A percentile compares a stretch with the other conserved stretches of the same genome.
Evolutionary conservation across 2,797 vertebrate genomes (phyloP).

Genomic region (Cirrhinus molitorella): DNA sequence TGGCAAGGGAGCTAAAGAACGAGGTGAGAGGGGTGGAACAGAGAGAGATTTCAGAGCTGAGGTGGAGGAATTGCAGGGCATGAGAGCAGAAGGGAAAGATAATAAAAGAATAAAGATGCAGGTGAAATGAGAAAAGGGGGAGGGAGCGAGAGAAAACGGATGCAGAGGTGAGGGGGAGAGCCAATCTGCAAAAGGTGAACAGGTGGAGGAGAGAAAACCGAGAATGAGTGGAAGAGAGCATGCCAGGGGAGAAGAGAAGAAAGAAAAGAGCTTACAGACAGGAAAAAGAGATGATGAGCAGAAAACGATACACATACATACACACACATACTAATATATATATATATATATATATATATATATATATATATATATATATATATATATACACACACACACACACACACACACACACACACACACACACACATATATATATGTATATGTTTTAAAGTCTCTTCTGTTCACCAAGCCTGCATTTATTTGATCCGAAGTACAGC

Average conservation of each 20-base stretch:
- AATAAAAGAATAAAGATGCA: constrained; percentile 41
- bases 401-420: no score
- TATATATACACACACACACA: no score
- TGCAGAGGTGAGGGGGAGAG: constrained; percentile 22
- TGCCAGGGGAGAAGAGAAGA: neutral
- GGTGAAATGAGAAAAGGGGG: constrained; percentile 31
- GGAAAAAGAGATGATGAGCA: neutral
- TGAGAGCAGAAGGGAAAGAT: constrained; percentile 41
- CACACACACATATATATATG: no score
- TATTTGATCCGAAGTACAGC: no score
- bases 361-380: no score
- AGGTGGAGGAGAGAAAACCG: constrained; percentile 5
- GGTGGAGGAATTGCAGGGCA: constrained; percentile 18
- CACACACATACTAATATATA: no score
- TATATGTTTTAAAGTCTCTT: no score
- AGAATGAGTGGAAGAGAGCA: constrained; percentile 6
- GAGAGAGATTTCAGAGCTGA: constrained; percentile 8
- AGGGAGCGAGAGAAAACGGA: neutral
- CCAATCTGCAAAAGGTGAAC: constrained; percentile 19
- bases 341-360: no score
- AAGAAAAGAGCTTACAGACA: neutral
- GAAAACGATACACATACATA: no score
- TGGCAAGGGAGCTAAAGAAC: constrained; percentile 10
- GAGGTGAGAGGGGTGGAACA: constrained; percentile 33
- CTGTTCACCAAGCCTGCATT: no score